A percentile compares a stretch with the other conserved stretches of the same genome.
These are phyloP conservation scores for Lasius fuliginosus DNA, from an alignment of 2,888 invertebrate species.

Conservation along the genomic window DNA sequence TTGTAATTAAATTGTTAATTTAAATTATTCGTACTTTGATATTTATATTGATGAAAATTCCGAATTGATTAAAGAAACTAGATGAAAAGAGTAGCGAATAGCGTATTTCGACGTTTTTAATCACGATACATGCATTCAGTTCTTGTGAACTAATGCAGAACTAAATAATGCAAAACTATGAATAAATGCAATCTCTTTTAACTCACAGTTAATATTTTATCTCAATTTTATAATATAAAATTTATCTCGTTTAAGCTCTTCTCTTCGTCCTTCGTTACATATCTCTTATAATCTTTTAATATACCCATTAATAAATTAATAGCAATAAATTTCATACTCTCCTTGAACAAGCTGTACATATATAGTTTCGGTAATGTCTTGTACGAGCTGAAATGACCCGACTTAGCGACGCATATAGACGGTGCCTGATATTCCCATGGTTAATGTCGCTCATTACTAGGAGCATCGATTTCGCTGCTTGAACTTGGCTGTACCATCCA, in stretches of 20 bases:
- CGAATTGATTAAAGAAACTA: not conserved
- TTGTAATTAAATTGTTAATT: not conserved
- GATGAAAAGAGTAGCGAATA: not conserved
- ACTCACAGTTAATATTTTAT: not conserved
- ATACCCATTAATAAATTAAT: not conserved
- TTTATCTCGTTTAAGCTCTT: not conserved
- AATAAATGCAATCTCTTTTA: not conserved
- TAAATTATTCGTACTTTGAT: not conserved
- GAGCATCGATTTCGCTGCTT: slow-evolving; percentile 31
- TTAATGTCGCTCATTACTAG: slow-evolving; percentile 45
- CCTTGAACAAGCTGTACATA: not conserved
- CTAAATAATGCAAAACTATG: not conserved
- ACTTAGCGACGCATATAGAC: slow-evolving; percentile 19
- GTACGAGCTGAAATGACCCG: slow-evolving; percentile 1
- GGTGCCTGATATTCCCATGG: slow-evolving; percentile 19
- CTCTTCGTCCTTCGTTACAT: not conserved
- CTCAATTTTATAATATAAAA: not conserved
- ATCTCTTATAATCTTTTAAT: not conserved
- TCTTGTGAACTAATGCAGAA: too few relatives aligned
- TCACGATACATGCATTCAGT: not conserved
- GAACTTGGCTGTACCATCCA: slow-evolving; percentile 9
- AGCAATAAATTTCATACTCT: not conserved
- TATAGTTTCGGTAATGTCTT: not conserved
- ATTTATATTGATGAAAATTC: not conserved
- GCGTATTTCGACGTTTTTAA: not conserved